Percentiles rank a stretch among this genome's conserved stretches.
phyloP scores from a whole-genome alignment of 2,797 vertebrate species.

The Sorex maritimensis region DNA sequence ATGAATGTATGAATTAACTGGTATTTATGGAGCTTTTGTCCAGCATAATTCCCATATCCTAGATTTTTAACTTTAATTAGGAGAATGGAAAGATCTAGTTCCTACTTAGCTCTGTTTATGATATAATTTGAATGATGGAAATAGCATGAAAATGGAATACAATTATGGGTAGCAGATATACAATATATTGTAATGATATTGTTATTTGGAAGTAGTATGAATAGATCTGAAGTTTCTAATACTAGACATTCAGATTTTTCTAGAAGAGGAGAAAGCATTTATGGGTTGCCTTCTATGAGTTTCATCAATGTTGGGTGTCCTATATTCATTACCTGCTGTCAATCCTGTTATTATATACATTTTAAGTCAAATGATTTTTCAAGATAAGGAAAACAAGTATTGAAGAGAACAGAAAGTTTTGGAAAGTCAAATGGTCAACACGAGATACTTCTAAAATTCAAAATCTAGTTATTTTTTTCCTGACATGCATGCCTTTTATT shows the following conservation, averaged over 20 bases:
- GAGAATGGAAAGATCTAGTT: slow-evolving; percentile 53
- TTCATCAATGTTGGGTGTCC: neutral
- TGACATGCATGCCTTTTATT: slow-evolving; percentile 9
- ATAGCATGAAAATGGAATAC: neutral
- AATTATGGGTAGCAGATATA: neutral
- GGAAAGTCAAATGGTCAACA: neutral
- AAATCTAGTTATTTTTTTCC: slow-evolving; percentile 5
- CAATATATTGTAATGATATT: slow-evolving; percentile 5
- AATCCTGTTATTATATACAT: neutral
- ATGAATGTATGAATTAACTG: slow-evolving; percentile 8
- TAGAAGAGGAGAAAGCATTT: neutral
- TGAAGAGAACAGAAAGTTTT: slow-evolving; percentile 13
- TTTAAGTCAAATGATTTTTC: neutral
- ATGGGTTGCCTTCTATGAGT: neutral
- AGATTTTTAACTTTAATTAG: slow-evolving; percentile 50
- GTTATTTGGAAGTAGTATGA: neutral
- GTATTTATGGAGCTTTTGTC: neutral
- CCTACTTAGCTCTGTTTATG: neutral
- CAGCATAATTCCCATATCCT: neutral
- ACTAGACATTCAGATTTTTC: neutral
- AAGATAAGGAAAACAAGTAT: neutral
- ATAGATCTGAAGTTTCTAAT: neutral
- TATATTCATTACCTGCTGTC: neutral
- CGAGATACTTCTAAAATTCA: neutral
- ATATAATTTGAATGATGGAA: slow-evolving; percentile 27